A percentile compares a stretch with the other conserved stretches of the same genome.
These are phyloP conservation scores for Triplophysa bombifrons DNA, from an alignment of 2,797 vertebrate genomes.

Conservation along the genomic window DNA sequence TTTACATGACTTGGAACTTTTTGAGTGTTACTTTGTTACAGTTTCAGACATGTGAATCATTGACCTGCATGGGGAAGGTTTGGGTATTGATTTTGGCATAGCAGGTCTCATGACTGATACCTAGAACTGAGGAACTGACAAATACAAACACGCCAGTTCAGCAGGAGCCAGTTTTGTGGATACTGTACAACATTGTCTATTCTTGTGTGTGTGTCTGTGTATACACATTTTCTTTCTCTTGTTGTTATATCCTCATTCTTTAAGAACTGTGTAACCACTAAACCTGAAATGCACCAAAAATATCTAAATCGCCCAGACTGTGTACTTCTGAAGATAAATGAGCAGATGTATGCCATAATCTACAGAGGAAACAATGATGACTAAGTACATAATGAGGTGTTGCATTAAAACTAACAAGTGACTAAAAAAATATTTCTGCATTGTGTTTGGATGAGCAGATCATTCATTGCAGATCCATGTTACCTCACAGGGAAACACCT, in stretches of 20 bases:
- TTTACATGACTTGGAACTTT: slow-evolving; percentile 27
- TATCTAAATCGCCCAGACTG: neutral
- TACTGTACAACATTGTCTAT: slow-evolving; percentile 8
- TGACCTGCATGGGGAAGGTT: slow-evolving; percentile 17
- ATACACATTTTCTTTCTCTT: neutral
- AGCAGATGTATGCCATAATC: neutral
- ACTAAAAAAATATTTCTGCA: neutral
- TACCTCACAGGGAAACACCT: neutral
- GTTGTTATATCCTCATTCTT: neutral
- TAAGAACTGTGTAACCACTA: neutral
- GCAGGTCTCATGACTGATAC: slow-evolving; percentile 50
- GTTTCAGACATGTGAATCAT: slow-evolving; percentile 45
- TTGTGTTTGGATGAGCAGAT: slow-evolving; percentile 1
- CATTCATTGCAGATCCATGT: neutral
- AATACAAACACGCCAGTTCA: slow-evolving; percentile 49
- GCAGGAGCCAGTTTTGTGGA: slow-evolving; percentile 20
- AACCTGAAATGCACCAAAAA: slow-evolving; percentile 10
- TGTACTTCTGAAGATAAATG: neutral
- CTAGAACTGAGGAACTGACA: slow-evolving; percentile 46
- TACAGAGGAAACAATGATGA: neutral
- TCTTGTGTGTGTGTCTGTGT: no score
- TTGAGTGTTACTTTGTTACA: slow-evolving; percentile 32
- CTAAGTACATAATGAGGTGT: neutral
- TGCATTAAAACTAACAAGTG: neutral
- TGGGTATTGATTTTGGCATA: slow-evolving; percentile 58